Evolutionary conservation across 2,113 vertebrate species (phyloP).

Genomic region (Petromus typicus): DNA sequence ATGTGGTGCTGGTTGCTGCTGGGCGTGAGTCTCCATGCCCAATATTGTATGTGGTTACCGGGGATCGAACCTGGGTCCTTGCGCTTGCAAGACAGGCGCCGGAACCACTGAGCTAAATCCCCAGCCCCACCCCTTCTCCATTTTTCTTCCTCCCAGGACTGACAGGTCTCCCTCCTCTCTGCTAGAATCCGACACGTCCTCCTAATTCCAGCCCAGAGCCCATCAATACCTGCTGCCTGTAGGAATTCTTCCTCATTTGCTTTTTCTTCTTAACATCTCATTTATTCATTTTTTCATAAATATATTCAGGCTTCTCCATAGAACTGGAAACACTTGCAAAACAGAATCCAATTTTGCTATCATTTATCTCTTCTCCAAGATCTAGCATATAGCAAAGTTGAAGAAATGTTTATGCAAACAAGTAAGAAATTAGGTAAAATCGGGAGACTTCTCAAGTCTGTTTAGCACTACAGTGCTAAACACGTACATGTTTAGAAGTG

Average conservation of each 20-base stretch:
- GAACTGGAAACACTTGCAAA: constrained; percentile 29
- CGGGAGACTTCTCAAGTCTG: neutral
- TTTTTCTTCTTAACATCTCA: neutral
- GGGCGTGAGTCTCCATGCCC: too few species aligned
- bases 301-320: neutral
- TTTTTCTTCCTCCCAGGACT: neutral
- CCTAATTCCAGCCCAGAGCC: neutral
- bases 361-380: neutral
- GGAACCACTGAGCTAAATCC: too few species aligned
- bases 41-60: too few species aligned
- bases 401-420: constrained; percentile 60
- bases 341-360: constrained; percentile 5
- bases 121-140: too few species aligned
- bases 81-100: too few species aligned
- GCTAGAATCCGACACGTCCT: neutral
- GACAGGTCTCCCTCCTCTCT: neutral
- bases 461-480: neutral
- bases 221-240: neutral
- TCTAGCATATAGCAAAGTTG: neutral
- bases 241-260: neutral
- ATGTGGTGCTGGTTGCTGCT: too few species aligned
- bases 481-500: neutral
- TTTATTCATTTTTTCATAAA: constrained; percentile 24
- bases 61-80: too few species aligned
- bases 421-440: constrained; percentile 26